A percentile compares a stretch with the other conserved stretches of the same genome.
Conservation (phyloP, 1,140 invertebrate genomes). For the Sitophilus oryzae region DNA sequence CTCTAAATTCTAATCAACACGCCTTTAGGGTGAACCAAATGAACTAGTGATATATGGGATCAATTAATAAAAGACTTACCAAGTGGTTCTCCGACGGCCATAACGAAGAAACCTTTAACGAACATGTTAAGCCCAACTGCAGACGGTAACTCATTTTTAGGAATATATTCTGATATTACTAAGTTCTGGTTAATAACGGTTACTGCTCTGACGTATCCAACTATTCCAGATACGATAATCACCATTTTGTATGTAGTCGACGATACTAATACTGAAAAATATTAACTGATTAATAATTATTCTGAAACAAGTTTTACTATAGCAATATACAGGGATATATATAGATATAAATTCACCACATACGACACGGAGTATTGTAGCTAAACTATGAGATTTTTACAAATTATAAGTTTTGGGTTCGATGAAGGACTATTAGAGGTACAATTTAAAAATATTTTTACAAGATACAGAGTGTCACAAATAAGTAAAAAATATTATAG, state of each 20-base stretch:
- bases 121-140: conserved; percentile 69
- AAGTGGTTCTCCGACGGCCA: conserved; percentile 58
- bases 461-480: too few relatives aligned
- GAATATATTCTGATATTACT: conserved; percentile 60
- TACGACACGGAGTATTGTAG: too few relatives aligned
- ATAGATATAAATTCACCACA: conserved; percentile 2
- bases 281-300: not conserved
- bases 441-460: too few relatives aligned
- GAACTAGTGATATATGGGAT: too few relatives aligned
- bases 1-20: too few relatives aligned
- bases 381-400: too few relatives aligned
- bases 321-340: too few relatives aligned
- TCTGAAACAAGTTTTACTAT: too few relatives aligned
- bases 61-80: conserved; percentile 50
- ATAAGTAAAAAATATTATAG: too few relatives aligned
- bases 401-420: not conserved
- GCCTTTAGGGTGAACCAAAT: too few relatives aligned
- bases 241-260: conserved; percentile 46
- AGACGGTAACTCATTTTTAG: conserved; percentile 54
- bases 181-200: conserved; percentile 66
- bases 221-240: conserved; percentile 48
- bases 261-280: conserved; percentile 46
- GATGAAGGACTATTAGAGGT: too few relatives aligned
- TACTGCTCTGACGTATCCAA: conserved; percentile 58
- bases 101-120: conserved; percentile 60